Evolutionary conservation across 2,888 invertebrate species (phyloP), one percentile per base, ranked within the genome.

Genomic region (Amiota minor): DNA sequence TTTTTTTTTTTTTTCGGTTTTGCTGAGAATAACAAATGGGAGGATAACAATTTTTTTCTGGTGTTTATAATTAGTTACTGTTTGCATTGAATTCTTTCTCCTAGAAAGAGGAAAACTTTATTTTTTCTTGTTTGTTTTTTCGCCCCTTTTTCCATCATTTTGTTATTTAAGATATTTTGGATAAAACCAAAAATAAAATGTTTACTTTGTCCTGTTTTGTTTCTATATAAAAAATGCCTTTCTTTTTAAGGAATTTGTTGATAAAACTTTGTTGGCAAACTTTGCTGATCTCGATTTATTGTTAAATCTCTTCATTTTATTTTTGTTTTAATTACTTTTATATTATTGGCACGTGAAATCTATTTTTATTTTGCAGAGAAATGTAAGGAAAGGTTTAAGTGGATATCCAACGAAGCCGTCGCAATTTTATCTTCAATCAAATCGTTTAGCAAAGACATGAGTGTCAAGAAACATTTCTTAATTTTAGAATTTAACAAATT

Each of bases 51-150:
- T 4, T 35, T 16, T 16, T 65, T 35, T 65, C 47, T 65, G 46
- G 16, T 47, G 64, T 12, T n/a, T 23, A 65, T 65, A 65, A 65
- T 65, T 65, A 65, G 47, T 65, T 65, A 65, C 45, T 46, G 14
- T 45, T 65, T 65, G 64, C 47, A 47, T 47, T 65, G 16, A 47
- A 47, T 16, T 14, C 12, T 64, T 64, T n/a, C 20, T 59, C 23
- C 12, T 6, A 59, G 59, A 3, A 11, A 20, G 4, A 10, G 10
- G 12, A 64, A 64, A 64, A 64, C n/a, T n/a, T 46, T 11, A 8
- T 62, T 62, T 12, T 35, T 11, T 16, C 61, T 20, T 14, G 20
- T 61, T 61, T 61, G 20, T 61, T 62, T 45, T 12, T 10, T 65
- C 47, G 12, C 23, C 23, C 10, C 23, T 47, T 68, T 49, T n/a